Evolutionary conservation across 53 echinoderm and acorn worm genomes (phyloP).

Genomic region (Stichopus horrens): DNA sequence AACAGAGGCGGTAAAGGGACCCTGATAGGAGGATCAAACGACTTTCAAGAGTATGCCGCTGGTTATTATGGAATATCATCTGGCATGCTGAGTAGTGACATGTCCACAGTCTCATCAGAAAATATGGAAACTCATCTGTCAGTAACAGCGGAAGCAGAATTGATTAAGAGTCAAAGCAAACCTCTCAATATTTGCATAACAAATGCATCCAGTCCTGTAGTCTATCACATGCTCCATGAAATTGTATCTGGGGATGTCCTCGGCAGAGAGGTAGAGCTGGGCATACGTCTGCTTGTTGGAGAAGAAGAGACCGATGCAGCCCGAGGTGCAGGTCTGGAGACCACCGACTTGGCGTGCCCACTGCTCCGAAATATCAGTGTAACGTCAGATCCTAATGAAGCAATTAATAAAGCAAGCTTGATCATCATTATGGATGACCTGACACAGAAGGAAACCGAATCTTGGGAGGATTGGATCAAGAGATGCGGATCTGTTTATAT

Average conservation of each 20-base stretch:
- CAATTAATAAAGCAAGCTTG: constrained; percentile 71
- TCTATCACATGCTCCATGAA: constrained; percentile 87
- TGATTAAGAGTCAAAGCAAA: constrained; percentile 77
- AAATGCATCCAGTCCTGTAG: constrained; percentile 74
- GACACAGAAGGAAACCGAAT: constrained; percentile 60
- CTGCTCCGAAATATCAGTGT: constrained; percentile 74
- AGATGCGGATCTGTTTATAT: constrained; percentile 70
- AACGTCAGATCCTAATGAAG: constrained; percentile 65
- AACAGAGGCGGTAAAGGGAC: constrained; percentile 87
- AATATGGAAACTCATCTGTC: constrained; percentile 82
- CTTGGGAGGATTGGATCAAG: constrained; percentile 50
- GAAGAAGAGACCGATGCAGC: constrained; percentile 55
- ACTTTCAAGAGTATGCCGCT: constrained; percentile 94
- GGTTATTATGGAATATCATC: constrained; percentile 94
- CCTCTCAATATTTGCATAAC: constrained; percentile 92
- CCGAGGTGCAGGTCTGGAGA: constrained; percentile 79
- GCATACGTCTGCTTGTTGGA: constrained; percentile 66
- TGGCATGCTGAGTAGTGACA: constrained; percentile 77
- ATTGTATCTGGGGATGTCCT: constrained; percentile 87
- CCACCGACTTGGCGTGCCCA: constrained; percentile 78
- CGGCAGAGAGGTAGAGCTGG: constrained; percentile 67
- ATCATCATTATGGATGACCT: constrained; percentile 84
- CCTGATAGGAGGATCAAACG: constrained; percentile 96
- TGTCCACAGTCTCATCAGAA: constrained; percentile 79
- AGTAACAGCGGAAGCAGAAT: constrained; percentile 68